Base-by-base conservation (phyloP, 2,888 invertebrate species). In the Lasioglossum villosulum region DNA sequence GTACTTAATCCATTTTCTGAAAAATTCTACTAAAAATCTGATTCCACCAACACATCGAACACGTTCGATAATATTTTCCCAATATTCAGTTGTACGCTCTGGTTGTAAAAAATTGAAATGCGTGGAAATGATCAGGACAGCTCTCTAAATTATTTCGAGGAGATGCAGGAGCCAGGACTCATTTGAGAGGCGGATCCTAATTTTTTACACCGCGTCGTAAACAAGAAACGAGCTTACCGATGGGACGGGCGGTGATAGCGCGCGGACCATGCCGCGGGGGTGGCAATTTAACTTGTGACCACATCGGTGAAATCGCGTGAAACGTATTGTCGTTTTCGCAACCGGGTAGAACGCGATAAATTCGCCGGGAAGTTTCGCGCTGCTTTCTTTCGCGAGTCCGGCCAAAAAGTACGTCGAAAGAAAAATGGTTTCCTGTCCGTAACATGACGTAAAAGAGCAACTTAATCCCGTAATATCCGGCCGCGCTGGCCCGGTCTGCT, bases 311-410 rank as follows among this genome's bases (percentile, higher is more conserved):
- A 73, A 48, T 80, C 52, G 52, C 23, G 10, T 23, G 10, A 52
- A 52, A 52, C 75, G 78, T 81, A 82, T 85, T 82, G 85, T 80
- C 88, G 81, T 86, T 82, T 72, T 52, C 52, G 77, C 76, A 80
- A 81, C 63, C 27, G 52, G 52, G 70, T 30, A 56, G 72, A 70
- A 79, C 81, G 42, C 87, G 84, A 90, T 89, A 88, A 90, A 90
- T 90, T 86, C 82, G 30, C 45, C 27, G 74, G 34, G 19, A 30
- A 34, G 52, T 23, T 52, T 71, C 63, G 81, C 68, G 75, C 68
- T 45, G 34, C 34, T 73, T 83, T 77, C 66, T 45, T 37, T 71
- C 37, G n/a, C 45, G 12, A 14, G 71, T 12, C 19, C 42, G 37
- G 19, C 42, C n/a, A 42, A 30, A 48, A 63, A 42, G 16, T n/a